These are phyloP conservation scores for Nannoperca australis DNA, from an alignment of 2,797 vertebrate species.

Conservation along the genomic window DNA sequence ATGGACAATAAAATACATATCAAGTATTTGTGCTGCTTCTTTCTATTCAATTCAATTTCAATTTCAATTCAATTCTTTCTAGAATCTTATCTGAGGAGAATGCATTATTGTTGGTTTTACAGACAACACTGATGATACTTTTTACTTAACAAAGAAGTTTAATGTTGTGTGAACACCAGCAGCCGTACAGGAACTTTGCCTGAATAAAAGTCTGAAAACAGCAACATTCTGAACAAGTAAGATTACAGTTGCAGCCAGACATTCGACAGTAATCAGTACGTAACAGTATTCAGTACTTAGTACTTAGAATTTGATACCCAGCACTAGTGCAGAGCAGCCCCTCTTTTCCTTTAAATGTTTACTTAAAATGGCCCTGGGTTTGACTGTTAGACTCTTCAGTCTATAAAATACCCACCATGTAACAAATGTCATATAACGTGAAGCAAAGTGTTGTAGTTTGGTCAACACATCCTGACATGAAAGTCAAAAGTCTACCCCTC, in stretches of 20 bases:
- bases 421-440: neutral
- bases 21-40: neutral
- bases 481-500: neutral
- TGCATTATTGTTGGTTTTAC: neutral
- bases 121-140: neutral
- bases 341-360: neutral
- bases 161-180: neutral
- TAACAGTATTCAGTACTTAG: neutral
- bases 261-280: neutral
- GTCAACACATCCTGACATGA: neutral
- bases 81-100: neutral
- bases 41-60: no score
- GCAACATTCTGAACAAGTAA: no score
- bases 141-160: neutral
- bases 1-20: neutral
- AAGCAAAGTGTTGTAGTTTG: neutral
- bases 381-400: neutral
- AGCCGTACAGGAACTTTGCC: no score
- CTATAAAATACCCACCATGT: neutral
- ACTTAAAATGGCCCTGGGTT: neutral
- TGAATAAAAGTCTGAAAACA: no score
- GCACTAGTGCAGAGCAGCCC: neutral
- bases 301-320: neutral
- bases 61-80: no score
- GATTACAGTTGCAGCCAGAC: no score